Conservation (phyloP, 1,140 invertebrate species). For the Bombus pyrosoma region DNA sequence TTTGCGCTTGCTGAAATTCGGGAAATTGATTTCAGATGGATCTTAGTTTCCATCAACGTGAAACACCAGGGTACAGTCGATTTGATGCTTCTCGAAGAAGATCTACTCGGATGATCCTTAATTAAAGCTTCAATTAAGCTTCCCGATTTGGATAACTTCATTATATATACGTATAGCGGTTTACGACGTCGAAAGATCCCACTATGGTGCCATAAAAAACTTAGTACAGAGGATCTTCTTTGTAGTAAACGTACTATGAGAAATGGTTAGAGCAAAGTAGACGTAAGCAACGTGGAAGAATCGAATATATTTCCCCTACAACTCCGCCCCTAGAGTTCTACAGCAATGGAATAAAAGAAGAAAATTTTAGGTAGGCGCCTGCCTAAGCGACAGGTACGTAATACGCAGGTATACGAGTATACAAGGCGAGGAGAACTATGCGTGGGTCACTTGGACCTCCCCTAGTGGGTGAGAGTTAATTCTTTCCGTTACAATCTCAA, state of each 20-base stretch:
- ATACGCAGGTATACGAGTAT: not conserved
- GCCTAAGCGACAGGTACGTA: not conserved
- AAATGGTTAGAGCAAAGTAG: not conserved
- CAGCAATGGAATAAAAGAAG: not conserved
- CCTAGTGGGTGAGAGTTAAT: not conserved
- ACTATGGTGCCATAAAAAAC: not conserved
- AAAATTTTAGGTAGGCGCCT: conserved; percentile 8
- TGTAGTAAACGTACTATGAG: not conserved
- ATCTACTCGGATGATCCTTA: not conserved
- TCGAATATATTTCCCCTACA: not conserved
- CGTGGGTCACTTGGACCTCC: not conserved
- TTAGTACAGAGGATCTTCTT: not conserved
- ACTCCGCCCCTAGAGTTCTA: not conserved
- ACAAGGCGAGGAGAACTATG: not conserved
- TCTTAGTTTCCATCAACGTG: not conserved
- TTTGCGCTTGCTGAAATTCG: not conserved
- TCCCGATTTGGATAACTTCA: too few relatives aligned
- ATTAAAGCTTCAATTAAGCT: not conserved
- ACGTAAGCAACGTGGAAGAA: not conserved
- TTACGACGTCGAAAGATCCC: not conserved
- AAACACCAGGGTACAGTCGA: not conserved
- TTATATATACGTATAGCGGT: too few relatives aligned
- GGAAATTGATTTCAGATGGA: not conserved
- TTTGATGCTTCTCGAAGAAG: not conserved
- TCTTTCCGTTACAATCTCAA: conserved; percentile 7